Evolutionary conservation across 2,797 vertebrate species (phyloP).

Genomic region (Darevskia mixta): DNA sequence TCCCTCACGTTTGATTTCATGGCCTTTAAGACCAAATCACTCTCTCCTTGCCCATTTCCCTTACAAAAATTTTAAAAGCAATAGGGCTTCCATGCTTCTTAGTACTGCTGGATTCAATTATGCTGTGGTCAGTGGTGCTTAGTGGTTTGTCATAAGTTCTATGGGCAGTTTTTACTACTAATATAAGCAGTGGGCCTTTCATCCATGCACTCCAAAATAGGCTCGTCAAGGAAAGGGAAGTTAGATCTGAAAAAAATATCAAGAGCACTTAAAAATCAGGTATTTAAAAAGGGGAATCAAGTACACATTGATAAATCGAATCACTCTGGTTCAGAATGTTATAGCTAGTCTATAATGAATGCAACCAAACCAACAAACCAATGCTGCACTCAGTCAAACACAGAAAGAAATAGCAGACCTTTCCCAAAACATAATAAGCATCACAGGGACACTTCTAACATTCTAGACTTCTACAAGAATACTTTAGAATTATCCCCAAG

Average conservation of each 20-base stretch:
- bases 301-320: not conserved
- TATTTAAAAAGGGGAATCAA: not conserved
- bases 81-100: not conserved
- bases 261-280: not conserved
- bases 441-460: not conserved
- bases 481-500: not conserved
- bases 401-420: not conserved
- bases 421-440: no score
- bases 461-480: not conserved
- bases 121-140: not conserved
- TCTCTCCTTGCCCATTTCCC: not conserved
- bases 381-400: not conserved
- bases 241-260: not conserved
- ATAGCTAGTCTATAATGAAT: no score
- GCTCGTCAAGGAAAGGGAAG: not conserved
- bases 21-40: not conserved
- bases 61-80: not conserved
- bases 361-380: no score
- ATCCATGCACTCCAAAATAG: not conserved
- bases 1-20: not conserved
- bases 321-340: no score
- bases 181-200: not conserved
- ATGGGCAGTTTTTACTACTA: not conserved
- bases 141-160: not conserved
- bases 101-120: slow-evolving; percentile 8